Conservation (phyloP, 2,888 invertebrate species). For the Phyto melanocephala region DNA sequence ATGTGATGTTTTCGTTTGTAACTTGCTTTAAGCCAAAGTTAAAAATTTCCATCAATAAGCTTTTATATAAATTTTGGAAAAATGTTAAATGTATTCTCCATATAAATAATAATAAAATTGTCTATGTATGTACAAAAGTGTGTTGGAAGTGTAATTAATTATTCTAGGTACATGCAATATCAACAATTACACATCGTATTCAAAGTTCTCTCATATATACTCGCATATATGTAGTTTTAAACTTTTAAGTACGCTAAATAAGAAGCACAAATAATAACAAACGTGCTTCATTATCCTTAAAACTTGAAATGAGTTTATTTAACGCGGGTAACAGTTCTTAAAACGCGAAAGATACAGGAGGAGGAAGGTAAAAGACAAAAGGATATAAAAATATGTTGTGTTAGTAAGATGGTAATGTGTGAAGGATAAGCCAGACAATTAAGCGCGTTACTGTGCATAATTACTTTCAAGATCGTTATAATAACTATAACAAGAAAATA, state of each 20-base stretch:
- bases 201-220: too few relatives aligned
- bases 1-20: too few relatives aligned
- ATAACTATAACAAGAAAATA: slow-evolving; percentile 75
- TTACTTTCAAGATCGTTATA: slow-evolving; percentile 79
- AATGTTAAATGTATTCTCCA: slow-evolving; percentile 2
- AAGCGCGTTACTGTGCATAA: slow-evolving; percentile 74
- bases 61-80: too few relatives aligned
- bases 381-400: neutral
- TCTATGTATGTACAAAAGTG: slow-evolving; percentile 63
- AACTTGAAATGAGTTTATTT: slow-evolving; percentile 44
- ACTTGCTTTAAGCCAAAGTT: too few relatives aligned
- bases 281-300: slow-evolving; percentile 49
- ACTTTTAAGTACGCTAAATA: slow-evolving; percentile 15
- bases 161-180: slow-evolving; percentile 21
- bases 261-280: slow-evolving; percentile 10
- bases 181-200: slow-evolving; percentile 57
- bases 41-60: too few relatives aligned
- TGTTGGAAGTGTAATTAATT: slow-evolving; percentile 6
- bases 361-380: neutral
- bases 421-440: slow-evolving; percentile 43
- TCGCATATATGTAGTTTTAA: slow-evolving; percentile 10
- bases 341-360: neutral
- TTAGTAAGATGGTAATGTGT: slow-evolving; percentile 10
- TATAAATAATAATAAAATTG: slow-evolving; percentile 21
- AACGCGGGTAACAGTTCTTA: too few relatives aligned